Conservation (phyloP, 2,113 vertebrate species). For the Pionites leucogaster region DNA sequence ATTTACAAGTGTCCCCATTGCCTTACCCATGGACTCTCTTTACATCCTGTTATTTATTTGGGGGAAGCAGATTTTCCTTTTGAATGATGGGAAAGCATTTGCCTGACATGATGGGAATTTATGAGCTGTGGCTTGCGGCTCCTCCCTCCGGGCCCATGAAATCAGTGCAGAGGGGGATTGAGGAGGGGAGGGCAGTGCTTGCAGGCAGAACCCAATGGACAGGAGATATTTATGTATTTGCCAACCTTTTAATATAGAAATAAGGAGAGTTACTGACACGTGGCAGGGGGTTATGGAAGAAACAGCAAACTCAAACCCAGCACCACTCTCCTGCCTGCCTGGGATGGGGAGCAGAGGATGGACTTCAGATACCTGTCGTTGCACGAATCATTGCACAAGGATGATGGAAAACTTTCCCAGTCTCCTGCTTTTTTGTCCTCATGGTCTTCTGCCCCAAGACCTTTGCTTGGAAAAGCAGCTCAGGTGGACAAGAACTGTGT, state of each 20-base stretch:
- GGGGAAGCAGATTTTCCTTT: constrained; percentile 42
- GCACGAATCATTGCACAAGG: background rate
- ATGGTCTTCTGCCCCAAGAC: background rate
- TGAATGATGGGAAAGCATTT: constrained; percentile 64
- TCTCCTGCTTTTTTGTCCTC: background rate
- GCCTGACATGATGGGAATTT: constrained; percentile 59
- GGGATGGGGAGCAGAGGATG: background rate
- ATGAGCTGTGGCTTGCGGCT: constrained; percentile 11
- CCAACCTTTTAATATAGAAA: constrained; percentile 50
- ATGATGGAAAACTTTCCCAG: background rate
- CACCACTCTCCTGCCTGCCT: constrained; percentile 44
- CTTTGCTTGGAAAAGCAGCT: background rate
- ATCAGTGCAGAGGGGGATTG: background rate
- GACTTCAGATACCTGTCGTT: background rate
- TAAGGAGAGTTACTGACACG: constrained; percentile 34
- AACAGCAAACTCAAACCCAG: constrained; percentile 35
- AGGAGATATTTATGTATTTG: constrained; percentile 61
- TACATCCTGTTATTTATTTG: constrained; percentile 39
- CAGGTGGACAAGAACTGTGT: accelerated
- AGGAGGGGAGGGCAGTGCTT: background rate
- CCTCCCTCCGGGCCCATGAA: constrained; percentile 48
- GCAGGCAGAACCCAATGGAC: background rate
- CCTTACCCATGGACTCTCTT: background rate
- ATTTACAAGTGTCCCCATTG: constrained; percentile 16
- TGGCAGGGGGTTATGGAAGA: background rate